Evolutionary conservation across 2,888 invertebrate species (phyloP).

Genomic region (Minunthozetes semirufus): DNA sequence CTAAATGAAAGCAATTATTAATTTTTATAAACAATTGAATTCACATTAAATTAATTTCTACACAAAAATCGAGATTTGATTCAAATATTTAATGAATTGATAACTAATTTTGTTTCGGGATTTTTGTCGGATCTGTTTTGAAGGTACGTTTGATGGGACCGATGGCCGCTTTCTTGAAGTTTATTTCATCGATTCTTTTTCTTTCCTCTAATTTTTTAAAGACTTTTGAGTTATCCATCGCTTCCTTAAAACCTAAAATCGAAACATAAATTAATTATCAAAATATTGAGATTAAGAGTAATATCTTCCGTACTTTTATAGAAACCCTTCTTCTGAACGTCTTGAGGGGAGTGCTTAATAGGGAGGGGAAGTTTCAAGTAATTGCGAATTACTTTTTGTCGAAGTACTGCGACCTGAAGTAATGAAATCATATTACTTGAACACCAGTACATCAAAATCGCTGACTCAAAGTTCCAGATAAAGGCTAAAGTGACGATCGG

Average conservation of each 20-base stretch:
- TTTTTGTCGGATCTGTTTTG: slow-evolving; percentile 53
- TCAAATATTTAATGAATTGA: background rate
- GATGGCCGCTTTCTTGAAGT: slow-evolving; percentile 74
- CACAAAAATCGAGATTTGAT: too few relatives aligned
- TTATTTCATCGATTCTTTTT: slow-evolving; percentile 64
- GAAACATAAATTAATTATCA: background rate
- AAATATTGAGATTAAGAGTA: slow-evolving; percentile 1
- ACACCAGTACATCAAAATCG: slow-evolving; percentile 82
- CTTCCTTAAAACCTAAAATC: slow-evolving; percentile 28
- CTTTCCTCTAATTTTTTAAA: slow-evolving; percentile 69
- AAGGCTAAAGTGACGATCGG: slow-evolving; percentile 32
- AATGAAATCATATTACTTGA: slow-evolving; percentile 79
- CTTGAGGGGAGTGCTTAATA: slow-evolving; percentile 55
- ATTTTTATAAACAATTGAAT: too few relatives aligned
- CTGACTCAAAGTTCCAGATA: slow-evolving; percentile 49
- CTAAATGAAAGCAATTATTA: too few relatives aligned
- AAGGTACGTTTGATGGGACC: slow-evolving; percentile 81
- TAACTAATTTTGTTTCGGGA: background rate
- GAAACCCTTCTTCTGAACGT: slow-evolving; percentile 54
- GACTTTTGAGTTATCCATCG: slow-evolving; percentile 59
- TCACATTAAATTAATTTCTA: too few relatives aligned
- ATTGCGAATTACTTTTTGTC: slow-evolving; percentile 63
- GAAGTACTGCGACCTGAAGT: slow-evolving; percentile 68
- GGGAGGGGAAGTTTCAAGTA: slow-evolving; percentile 67
- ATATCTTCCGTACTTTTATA: slow-evolving; percentile 53